Percentiles rank a stretch among this genome's conserved stretches.
Conservation (phyloP, 1,140 invertebrate species). For the Drosophila baimaii region DNA sequence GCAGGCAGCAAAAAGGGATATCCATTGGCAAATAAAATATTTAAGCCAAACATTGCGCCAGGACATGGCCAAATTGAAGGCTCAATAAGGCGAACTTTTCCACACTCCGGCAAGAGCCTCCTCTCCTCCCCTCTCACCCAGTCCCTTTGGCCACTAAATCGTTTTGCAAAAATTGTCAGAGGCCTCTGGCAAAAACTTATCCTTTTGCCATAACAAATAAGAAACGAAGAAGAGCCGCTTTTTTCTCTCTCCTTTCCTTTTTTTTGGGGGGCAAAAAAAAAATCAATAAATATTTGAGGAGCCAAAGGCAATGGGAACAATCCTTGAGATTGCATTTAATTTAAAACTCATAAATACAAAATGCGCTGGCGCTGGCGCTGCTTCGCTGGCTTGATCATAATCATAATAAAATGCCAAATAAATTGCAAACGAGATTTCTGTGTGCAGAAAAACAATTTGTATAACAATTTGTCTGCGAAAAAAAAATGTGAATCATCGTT, state of each 20-base stretch:
- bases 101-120: slow-evolving; percentile 15
- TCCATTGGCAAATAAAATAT: slow-evolving; percentile 69
- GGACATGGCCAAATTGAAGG: slow-evolving; percentile 60
- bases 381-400: slow-evolving; percentile 50
- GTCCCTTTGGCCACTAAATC: slow-evolving; percentile 58
- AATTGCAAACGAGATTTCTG: slow-evolving; percentile 38
- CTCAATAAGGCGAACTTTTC: slow-evolving; percentile 66
- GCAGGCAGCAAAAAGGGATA: slow-evolving; percentile 41
- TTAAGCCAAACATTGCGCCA: slow-evolving; percentile 64
- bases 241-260: slow-evolving; percentile 3
- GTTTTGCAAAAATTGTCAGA: slow-evolving; percentile 73
- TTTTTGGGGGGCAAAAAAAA: slow-evolving; percentile 45
- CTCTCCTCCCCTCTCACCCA: background rate
- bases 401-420: slow-evolving; percentile 69
- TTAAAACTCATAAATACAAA: slow-evolving; percentile 81
- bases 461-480: slow-evolving; percentile 30
- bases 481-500: background rate
- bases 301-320: slow-evolving; percentile 38
- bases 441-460: slow-evolving; percentile 56
- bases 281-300: slow-evolving; percentile 81
- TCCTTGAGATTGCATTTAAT: slow-evolving; percentile 74
- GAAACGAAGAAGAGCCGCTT: slow-evolving; percentile 16
- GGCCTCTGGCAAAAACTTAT: slow-evolving; percentile 61
- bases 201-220: slow-evolving; percentile 59
- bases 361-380: slow-evolving; percentile 50